These are phyloP conservation scores for Chelon labrosus DNA, from an alignment of 2,797 vertebrate species.

Conservation along the genomic window DNA sequence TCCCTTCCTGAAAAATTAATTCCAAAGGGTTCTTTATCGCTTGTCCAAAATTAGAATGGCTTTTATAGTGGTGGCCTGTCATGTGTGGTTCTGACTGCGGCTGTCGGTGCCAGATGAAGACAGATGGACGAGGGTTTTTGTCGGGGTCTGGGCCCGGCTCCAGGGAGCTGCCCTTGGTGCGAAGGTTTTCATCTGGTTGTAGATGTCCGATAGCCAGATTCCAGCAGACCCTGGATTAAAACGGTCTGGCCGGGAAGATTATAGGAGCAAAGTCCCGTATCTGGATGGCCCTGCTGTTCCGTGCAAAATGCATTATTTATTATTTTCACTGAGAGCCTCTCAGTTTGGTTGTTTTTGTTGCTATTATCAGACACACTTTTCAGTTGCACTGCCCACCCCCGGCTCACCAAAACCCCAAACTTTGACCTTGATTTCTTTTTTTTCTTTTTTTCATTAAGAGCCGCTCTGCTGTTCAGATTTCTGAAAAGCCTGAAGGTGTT, in stretches of 20 bases:
- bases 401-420: background rate
- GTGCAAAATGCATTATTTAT: conserved; percentile 59
- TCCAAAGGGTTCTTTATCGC: background rate
- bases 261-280: conserved; percentile 55
- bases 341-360: conserved; percentile 17
- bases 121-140: conserved; percentile 70
- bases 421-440: background rate
- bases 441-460: background rate
- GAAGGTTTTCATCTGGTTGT: conserved; percentile 68
- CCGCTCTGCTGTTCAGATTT: conserved; percentile 3
- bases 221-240: conserved; percentile 74
- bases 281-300: conserved; percentile 45
- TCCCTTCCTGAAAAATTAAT: background rate
- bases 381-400: background rate
- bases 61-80: conserved; percentile 27
- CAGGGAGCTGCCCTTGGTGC: conserved; percentile 60
- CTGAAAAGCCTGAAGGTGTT: conserved; percentile 1
- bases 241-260: conserved; percentile 59
- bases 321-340: conserved; percentile 46
- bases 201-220: conserved; percentile 65
- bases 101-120: conserved; percentile 57
- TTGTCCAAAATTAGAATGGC: conserved; percentile 33
- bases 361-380: conserved; percentile 1
- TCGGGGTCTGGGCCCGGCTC: conserved; percentile 59
- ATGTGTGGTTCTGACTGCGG: conserved; percentile 17